Evolutionary conservation across 2,888 invertebrate genomes (phyloP).

Genomic region (Caenorhabditis plicata): DNA sequence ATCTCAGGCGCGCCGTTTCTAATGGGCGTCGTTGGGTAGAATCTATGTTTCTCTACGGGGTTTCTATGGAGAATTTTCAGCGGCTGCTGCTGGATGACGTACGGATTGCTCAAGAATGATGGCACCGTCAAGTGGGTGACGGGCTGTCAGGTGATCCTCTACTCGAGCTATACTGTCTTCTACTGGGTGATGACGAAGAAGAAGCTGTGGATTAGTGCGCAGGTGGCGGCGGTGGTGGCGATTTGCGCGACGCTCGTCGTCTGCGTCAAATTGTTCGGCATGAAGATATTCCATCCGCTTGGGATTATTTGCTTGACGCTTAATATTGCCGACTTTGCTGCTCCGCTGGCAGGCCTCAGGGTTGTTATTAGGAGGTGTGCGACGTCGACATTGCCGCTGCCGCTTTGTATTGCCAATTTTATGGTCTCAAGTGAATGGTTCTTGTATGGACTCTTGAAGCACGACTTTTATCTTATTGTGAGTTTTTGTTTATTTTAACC

Average conservation of each 20-base stretch:
- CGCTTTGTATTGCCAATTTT: conserved; percentile 82
- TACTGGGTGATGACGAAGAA: conserved; percentile 65
- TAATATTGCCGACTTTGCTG: conserved; percentile 80
- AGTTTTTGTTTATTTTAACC: conserved; percentile 38
- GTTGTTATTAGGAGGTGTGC: conserved; percentile 80
- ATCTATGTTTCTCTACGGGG: no score
- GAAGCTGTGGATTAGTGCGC: conserved; percentile 63
- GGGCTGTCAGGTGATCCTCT: conserved; percentile 58
- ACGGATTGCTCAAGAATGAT: conserved; percentile 61
- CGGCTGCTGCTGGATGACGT: conserved; percentile 63
- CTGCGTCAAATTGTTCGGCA: conserved; percentile 57
- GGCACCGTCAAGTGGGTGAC: conserved; percentile 61
- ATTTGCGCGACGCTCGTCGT: conserved; percentile 48
- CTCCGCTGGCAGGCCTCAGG: conserved; percentile 78
- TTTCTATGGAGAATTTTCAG: no score
- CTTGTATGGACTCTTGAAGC: conserved; percentile 78
- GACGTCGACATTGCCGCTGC: conserved; percentile 84
- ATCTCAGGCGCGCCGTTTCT: conserved; percentile 64
- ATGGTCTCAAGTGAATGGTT: conserved; percentile 83
- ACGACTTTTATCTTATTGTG: conserved; percentile 79
- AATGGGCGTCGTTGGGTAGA: conserved; percentile 64
- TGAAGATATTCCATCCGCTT: conserved; percentile 68
- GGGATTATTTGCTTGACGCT: conserved; percentile 75
- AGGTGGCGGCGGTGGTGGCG: conserved; percentile 51
- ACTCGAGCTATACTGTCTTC: conserved; percentile 60